phyloP scores from a whole-genome alignment of 2,113 vertebrate species.

The Sakesphorus luctuosus region DNA sequence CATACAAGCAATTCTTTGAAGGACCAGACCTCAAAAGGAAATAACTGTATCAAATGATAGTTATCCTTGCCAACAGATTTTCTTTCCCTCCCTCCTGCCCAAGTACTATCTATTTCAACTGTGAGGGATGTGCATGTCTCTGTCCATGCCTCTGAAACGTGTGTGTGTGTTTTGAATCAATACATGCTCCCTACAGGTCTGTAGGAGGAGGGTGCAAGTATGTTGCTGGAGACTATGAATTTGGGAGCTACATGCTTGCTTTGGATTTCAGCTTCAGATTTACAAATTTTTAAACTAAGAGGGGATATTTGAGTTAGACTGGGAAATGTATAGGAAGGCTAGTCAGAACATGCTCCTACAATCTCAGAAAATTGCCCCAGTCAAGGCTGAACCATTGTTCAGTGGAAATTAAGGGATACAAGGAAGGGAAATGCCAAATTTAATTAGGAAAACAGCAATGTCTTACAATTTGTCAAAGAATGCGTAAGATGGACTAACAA shows the following conservation, averaged over 20 bases:
- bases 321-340: not conserved
- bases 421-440: not conserved
- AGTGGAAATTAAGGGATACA: not conserved
- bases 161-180: not conserved
- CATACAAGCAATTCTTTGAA: not conserved
- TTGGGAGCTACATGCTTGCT: not conserved
- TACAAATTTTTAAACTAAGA: not conserved
- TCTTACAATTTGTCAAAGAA: not conserved
- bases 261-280: not conserved
- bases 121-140: not conserved
- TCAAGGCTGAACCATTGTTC: not conserved
- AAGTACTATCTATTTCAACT: not conserved
- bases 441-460: not conserved
- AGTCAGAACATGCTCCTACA: not conserved
- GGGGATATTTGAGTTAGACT: not conserved
- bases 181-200: not conserved
- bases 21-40: not conserved
- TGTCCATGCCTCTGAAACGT: not conserved
- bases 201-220: not conserved
- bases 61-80: not conserved
- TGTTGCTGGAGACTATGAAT: not conserved
- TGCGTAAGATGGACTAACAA: not conserved
- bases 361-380: not conserved
- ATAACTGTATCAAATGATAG: not conserved
- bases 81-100: not conserved